Evolutionary conservation across 2,888 invertebrate species (phyloP), one percentile per base, ranked within the genome.

Genomic region (Campoplex nolae): DNA sequence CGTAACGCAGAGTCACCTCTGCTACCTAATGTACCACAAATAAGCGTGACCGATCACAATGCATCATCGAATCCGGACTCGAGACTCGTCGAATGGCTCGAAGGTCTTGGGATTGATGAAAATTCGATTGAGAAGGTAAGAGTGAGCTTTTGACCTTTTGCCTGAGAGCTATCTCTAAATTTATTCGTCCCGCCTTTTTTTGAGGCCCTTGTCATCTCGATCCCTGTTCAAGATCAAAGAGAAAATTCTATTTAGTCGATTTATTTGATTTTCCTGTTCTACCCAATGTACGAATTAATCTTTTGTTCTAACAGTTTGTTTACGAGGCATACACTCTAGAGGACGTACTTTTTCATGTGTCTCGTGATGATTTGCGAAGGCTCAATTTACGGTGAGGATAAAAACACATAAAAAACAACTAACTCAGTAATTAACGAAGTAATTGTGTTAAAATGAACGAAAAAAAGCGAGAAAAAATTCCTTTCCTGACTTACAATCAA

Each of bases 351-450:
- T 96, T 96, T 88, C 96, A 97, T 91, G 96, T 98, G 90, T 97
- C 97, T 28, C 96, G 98, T 90, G 97, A 98, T 77, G 99, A 99
- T 94, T 95, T 99, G 79, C 95, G 97, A 80, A 96, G 96, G 91
- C 95, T 98, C 83, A 96, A 97, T 77, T 95, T 99, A 84, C 97
- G 96, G 98, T 98, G 94, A 93, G 95, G 92, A 38, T 45, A 58
- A 68, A 18, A 65, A 45, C 54, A 65, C 65, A 77, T 54, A 42
- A 38, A 23, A 73, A 18, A 11, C 7, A 28, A 28, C 8, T 38
- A 9, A 35, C n/a, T 3, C 6, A 32, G 42, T 42, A 0, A 42
- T 9, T 42, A 1, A 1, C 1, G 9, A 9, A 42, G 42, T 4
- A 38, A 38, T 42, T 42, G 1, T 8, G 42, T 9, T 42, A 42